Base-by-base conservation (phyloP, 1,140 invertebrate species). In the Luehdorfia chinensis region DNA sequence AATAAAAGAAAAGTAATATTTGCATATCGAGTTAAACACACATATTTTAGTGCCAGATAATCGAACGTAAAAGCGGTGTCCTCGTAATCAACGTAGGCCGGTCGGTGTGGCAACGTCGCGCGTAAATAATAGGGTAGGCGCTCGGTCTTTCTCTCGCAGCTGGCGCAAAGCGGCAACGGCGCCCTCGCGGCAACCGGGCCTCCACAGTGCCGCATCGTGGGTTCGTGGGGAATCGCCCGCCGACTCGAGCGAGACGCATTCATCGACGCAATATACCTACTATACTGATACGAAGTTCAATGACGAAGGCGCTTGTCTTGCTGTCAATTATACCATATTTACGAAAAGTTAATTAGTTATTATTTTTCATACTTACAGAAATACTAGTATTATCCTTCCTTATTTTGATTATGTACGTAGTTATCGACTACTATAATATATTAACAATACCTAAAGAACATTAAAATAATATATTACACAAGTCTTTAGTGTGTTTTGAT, bases 101-200 rank as follows among this genome's bases (percentile, higher is more conserved):
- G 53, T 66, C 80, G 87, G 85, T 67, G 60, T 76, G 87, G 88
- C 88, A 89, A 88, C 88, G 84, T 66, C 81, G 87, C 88, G 87
- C 86, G 85, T 84, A 84, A 84, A 84, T 84, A 87, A 83, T 84
- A 83, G 84, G 84, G 80, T 87, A 84, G 75, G 73, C 78, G 73
- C 74, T 73, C 73, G 68, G 71, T 78, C 70, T 80, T 79, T 75
- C 79, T 84, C 79, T 81, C 75, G 74, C 78, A 80, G 78, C 75
- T 75, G 74, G 71, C 75, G 75, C 70, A 57, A 44, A 61, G 61
- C 66, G 73, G 68, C 78, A 75, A 86, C 84, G 76, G 64, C 77
- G 79, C 75, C 48, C 51, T 53, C 52, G 49, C 59, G 58, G 52
- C 61, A 56, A 68, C 66, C 50, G 76, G 75, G 64, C 78, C 76